A percentile compares a stretch with the other conserved stretches of the same genome.
These are phyloP conservation scores for Andrena bucephala DNA, from an alignment of 2,888 invertebrate species.

Conservation along the genomic window DNA sequence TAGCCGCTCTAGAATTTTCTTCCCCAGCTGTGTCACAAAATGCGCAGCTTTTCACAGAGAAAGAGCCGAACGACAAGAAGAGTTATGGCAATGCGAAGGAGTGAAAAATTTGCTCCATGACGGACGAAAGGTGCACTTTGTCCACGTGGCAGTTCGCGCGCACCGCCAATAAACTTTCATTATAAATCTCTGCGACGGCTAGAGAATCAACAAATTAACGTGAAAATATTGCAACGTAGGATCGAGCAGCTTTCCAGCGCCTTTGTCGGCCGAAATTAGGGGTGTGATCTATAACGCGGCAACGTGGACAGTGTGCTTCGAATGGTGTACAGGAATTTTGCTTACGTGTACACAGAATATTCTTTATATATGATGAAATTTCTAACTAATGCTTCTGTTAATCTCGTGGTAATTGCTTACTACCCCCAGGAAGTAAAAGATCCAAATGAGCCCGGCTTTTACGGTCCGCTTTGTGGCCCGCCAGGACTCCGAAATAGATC, in stretches of 20 bases:
- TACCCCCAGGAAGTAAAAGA: not conserved
- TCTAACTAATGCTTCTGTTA: no score
- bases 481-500: not conserved
- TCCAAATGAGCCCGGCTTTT: not conserved
- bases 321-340: not conserved
- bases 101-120: not conserved
- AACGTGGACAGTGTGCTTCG: not conserved
- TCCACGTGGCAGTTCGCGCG: slow-evolving; percentile 17
- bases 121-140: slow-evolving; percentile 30
- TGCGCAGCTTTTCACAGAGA: not conserved
- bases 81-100: not conserved
- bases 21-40: no score
- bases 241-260: slow-evolving; percentile 24
- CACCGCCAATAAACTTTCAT: slow-evolving; percentile 61
- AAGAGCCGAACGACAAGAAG: not conserved
- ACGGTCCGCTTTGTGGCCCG: not conserved
- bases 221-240: slow-evolving; percentile 46
- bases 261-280: slow-evolving; percentile 24
- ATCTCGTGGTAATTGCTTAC: not conserved
- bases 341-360: not conserved
- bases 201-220: slow-evolving; percentile 53
- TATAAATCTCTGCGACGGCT: slow-evolving; percentile 53
- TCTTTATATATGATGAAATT: no score
- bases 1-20: no score
- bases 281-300: slow-evolving; percentile 16